A percentile compares a stretch with the other conserved stretches of the same genome.
These are phyloP conservation scores for Apogon hyalosoma DNA, from an alignment of 2,797 vertebrate genomes.

Conservation along the genomic window DNA sequence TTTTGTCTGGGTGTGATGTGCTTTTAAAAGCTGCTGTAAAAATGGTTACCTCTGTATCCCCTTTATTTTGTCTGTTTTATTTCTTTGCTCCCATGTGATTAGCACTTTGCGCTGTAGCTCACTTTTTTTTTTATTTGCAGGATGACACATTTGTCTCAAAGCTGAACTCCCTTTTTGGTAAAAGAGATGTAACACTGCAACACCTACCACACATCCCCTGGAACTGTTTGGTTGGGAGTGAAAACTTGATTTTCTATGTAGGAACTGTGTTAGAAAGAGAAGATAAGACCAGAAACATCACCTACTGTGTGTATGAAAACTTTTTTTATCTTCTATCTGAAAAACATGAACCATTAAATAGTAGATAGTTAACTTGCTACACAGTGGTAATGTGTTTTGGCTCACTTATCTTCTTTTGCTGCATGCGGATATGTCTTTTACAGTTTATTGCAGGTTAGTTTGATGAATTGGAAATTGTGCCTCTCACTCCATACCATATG, in stretches of 20 bases:
- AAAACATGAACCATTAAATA: slow-evolving; percentile 5
- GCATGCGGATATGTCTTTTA: slow-evolving; percentile 12
- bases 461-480: slow-evolving; percentile 11
- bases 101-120: slow-evolving; percentile 14
- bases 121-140: slow-evolving; percentile 17
- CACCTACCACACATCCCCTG: slow-evolving; percentile 46
- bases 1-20: neutral
- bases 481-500: neutral
- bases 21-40: too few relatives aligned
- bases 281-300: slow-evolving; percentile 6
- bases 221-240: slow-evolving; percentile 44
- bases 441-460: slow-evolving; percentile 14
- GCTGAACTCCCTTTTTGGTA: slow-evolving; percentile 52
- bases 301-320: neutral
- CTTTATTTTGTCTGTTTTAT: slow-evolving; percentile 10
- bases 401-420: neutral
- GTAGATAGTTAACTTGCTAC: slow-evolving; percentile 15
- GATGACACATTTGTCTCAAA: slow-evolving; percentile 61
- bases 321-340: slow-evolving; percentile 7
- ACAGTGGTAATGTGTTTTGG: neutral
- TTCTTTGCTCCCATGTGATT: neutral
- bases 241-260: slow-evolving; percentile 42
- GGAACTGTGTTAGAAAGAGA: slow-evolving; percentile 46
- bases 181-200: slow-evolving; percentile 44
- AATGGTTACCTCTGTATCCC: too few relatives aligned